phyloP scores from a whole-genome alignment of 2,113 vertebrate genomes.

The Scatophagus argus region DNA sequence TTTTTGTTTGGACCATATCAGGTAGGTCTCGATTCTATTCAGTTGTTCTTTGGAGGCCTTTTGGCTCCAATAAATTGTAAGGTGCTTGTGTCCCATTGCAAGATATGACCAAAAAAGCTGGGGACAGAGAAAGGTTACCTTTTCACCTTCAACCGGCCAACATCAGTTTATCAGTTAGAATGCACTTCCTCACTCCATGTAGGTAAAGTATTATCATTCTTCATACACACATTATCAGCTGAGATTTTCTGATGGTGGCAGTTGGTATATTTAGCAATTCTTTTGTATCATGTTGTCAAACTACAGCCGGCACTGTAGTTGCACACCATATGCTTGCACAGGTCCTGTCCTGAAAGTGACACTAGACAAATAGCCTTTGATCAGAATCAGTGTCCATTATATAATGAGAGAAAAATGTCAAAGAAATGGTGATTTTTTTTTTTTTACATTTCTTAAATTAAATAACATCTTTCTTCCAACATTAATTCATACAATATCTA shows the following conservation, averaged over 20 bases:
- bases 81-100: constrained; percentile 3
- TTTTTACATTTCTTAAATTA: constrained; percentile 5
- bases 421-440: constrained; percentile 5
- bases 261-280: not conserved
- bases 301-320: constrained; percentile 2
- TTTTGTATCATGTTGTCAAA: not conserved
- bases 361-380: not conserved
- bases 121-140: not conserved
- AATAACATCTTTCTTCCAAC: not conserved
- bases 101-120: not conserved
- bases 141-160: constrained; percentile 14
- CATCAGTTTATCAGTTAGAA: not conserved
- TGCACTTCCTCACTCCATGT: not conserved
- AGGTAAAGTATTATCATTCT: not conserved
- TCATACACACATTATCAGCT: not conserved
- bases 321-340: not conserved
- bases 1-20: not conserved
- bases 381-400: not conserved
- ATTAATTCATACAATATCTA: constrained; percentile 57
- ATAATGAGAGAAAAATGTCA: not conserved
- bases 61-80: constrained; percentile 11
- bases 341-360: not conserved
- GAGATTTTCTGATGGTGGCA: constrained; percentile 25
- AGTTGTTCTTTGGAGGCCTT: not conserved
- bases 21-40: not conserved